Percentiles rank a stretch among this genome's conserved stretches.
Evolutionary conservation across 1,140 invertebrate genomes (phyloP).

Genomic region (Ladona fulva): DNA sequence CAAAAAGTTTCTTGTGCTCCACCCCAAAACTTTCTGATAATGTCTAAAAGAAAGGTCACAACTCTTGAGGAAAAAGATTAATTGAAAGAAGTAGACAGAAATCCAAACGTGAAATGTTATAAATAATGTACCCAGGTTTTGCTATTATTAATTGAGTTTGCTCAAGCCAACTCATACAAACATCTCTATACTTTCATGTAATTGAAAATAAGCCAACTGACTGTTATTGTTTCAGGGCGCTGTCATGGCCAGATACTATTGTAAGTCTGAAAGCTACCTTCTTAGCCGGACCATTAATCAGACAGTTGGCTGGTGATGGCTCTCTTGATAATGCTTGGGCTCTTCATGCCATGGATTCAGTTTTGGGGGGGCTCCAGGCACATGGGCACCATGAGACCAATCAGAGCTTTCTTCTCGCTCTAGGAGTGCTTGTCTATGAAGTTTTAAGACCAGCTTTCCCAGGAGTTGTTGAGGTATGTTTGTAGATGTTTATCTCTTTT

Average conservation of each 20-base stretch:
- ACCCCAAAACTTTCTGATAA: too few relatives aligned
- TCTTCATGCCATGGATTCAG: slow-evolving; percentile 57
- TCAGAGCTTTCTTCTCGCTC: slow-evolving; percentile 53
- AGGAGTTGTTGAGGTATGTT: slow-evolving; percentile 43
- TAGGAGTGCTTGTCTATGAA: slow-evolving; percentile 72
- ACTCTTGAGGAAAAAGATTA: too few relatives aligned
- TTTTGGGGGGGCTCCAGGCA: slow-evolving; percentile 62
- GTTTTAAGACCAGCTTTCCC: slow-evolving; percentile 64
- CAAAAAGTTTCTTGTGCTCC: too few relatives aligned
- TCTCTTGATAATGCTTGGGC: slow-evolving; percentile 53
- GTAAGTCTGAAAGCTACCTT: slow-evolving; percentile 65
- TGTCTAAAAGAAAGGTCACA: too few relatives aligned
- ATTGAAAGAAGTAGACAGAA: too few relatives aligned
- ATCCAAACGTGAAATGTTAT: too few relatives aligned
- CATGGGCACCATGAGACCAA: slow-evolving; percentile 81
- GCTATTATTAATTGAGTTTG: too few relatives aligned
- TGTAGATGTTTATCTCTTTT: too few relatives aligned
- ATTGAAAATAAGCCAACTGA: too few relatives aligned
- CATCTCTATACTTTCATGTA: too few relatives aligned
- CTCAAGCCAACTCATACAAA: too few relatives aligned
- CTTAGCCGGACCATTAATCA: slow-evolving; percentile 56
- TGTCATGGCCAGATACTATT: slow-evolving; percentile 77
- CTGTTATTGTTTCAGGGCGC: slow-evolving; percentile 47
- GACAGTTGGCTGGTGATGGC: slow-evolving; percentile 44
- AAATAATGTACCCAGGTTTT: too few relatives aligned